Evolutionary conservation across 2,888 invertebrate genomes (phyloP), one percentile per base, ranked within the genome.

Genomic region (Caenorhabditis imperialis): DNA sequence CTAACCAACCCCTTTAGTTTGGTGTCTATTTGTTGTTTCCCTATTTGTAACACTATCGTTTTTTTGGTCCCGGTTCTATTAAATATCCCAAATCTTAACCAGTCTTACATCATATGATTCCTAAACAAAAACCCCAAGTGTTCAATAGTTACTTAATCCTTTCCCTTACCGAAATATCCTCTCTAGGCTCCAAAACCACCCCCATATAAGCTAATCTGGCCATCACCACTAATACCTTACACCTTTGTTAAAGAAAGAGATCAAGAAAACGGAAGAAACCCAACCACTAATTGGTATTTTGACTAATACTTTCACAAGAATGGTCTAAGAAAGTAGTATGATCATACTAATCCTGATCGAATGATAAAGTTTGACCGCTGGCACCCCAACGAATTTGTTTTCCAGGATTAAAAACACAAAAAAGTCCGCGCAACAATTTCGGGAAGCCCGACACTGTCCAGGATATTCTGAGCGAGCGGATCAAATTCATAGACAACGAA

Each of bases 401-500:
- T 74, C 42, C 53, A 75, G 75, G 69, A 53, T 33, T 75, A 7
- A 69, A 70, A 22, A 69, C 53, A n/a, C 58, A 65, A 25, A 65
- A 51, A 35, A 71, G 75, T 35, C 54, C 67, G 22, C 30, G 60
- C 18, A 44, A 42, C 18, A n/a, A n/a, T n/a, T 71, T 37, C 35
- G 55, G 50, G 44, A 71, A 75, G 50, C 63, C 58, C 30, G 75
- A 75, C 57, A 60, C 63, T 38, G 70, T 71, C 1, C 70, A 75
- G 51, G 75, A 75, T 51, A 60, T 71, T 53, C 44, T 71, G 23
- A 71, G 65, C 42, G 75, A 75, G 35, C 33, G 58, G 33, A 75
- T 75, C 18, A 75, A 75, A 45, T 75, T 75, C 42, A 75, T 75
- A 20, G 75, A 75, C 40, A 54, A 75, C 35, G 75, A 75, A 38